Evolutionary conservation across 2,113 vertebrate genomes (phyloP), one percentile per base, ranked within the genome.

Genomic region (Egretta garzetta): DNA sequence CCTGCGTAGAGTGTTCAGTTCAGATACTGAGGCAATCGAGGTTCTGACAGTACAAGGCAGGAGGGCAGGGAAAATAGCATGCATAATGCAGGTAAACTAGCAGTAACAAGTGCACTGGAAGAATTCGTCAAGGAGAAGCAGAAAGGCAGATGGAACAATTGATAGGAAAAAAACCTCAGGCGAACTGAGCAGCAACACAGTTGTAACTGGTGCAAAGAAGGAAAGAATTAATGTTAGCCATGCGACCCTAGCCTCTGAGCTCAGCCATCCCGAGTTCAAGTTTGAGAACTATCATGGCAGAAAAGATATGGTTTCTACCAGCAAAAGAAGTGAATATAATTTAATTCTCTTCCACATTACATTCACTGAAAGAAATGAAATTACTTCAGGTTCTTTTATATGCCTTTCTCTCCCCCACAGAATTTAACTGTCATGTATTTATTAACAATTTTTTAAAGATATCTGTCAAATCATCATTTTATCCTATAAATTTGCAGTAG

Each of bases 401-500:
- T 4, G 35, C 5, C 41, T 58, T 19, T 50, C 20, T 14, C 12
- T 27, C n/a, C 30, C 37, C 12, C 1, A 1, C 18, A 33, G 13
- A 55, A 64, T 64, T 37, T 50, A 72, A 50, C 58, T 71, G 39
- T 18, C 47, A 43, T 18, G 19, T n/a, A 21, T 58, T 80, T 37
- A 45, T 37, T 45, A 26, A 23, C 43, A 58, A 52, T 7, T 52
- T 73, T 47, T 37, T 50, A 24, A 88, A 77, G 50, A 6, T 37
- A 35, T 2, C 19, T 76, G 37, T n/a, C 49, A 63, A 56, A 60
- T 21, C 24, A n/a, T n/a, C 3, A 0, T 30, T 52, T 37, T 52
- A 19, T 10, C 10, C 58, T 59, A 9, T 4, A 8, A 32, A 21
- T 8, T 39, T 0, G 1, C 16, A 52, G 64, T 3, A 59, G 45